Base-by-base conservation (phyloP, 92 coral and sea anemone species). In the Actinostola sp. region DNA sequence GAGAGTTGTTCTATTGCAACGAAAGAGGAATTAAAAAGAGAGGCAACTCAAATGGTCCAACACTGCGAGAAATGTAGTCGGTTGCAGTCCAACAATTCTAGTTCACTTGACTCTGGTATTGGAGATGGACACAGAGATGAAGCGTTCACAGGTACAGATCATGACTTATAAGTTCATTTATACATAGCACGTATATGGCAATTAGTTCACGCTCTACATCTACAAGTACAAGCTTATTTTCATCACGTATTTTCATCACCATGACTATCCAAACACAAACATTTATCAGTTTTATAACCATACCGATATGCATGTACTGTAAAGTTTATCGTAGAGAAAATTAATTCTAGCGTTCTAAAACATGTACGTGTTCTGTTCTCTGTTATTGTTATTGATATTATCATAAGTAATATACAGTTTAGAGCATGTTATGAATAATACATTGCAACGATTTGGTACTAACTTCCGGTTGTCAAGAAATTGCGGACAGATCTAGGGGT, bases 1-100 rank as follows among this genome's bases (percentile, higher is more conserved):
- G 62, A 68, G 33, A 31, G 45, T 35, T 45, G 25, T 3, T 11
- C 36, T 25, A 38, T 57, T 57, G 63, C 27, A 57, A 57, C 39
- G 12, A 16, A 1, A 1, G 39, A 29, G 16, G 63, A 57, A 15
- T 6, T 57, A 26, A 19, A 57, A 2, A 2, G 9, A 31, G 31
- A 27, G 34, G 9, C 70, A 24, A n/a, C 31, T 44, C 11, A 61
- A 50, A 32, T 19, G 13, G 38, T 39, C 0, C 35, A 23, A 23
- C 29, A 25, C 39, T 66, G 72, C 23, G 72, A 66, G 33, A 68
- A 49, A 15, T 68, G 61, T 23, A 26, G 35, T 31, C 74, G 74
- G 8, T 19, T 68, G 62, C 74, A 68, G 27, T 8, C 48, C 7
- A 13, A 20, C 31, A 51, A 68, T 49, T 49, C 51, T 7, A 33